These are phyloP conservation scores for Clinocottus analis DNA, from an alignment of 2,113 vertebrate genomes.

Conservation along the genomic window DNA sequence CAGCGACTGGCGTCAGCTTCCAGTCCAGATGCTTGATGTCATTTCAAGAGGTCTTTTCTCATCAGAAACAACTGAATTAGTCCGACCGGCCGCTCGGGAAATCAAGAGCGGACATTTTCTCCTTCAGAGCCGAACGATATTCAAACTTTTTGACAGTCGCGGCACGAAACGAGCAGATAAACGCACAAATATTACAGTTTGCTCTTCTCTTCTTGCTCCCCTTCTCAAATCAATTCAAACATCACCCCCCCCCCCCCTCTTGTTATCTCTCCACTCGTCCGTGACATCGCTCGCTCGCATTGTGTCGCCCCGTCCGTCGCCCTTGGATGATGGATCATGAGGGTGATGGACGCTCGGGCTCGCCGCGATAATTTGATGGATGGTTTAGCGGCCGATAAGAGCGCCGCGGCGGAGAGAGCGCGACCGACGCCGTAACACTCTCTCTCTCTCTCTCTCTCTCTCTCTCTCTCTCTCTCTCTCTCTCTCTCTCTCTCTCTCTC, in stretches of 20 bases:
- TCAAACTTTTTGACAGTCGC: conserved; percentile 17
- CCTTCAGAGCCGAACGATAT: neutral
- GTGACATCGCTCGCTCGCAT: conserved; percentile 59
- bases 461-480: too few relatives aligned
- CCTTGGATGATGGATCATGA: conserved; percentile 76
- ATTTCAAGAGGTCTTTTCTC: neutral
- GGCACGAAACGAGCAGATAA: conserved; percentile 1
- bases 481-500: too few relatives aligned
- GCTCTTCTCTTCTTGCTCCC: neutral
- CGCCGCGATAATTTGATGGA: conserved; percentile 79
- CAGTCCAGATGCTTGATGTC: neutral
- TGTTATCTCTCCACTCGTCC: conserved; percentile 66
- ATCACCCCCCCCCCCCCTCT: conserved; percentile 15
- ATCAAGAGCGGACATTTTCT: conserved; percentile 1
- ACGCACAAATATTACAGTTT: neutral
- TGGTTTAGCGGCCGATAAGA: conserved; percentile 72
- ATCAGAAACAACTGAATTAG: neutral
- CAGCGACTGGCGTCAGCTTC: neutral
- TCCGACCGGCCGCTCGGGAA: conserved; percentile 1
- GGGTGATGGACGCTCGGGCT: conserved; percentile 63
- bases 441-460: too few relatives aligned
- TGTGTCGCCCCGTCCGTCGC: conserved; percentile 65
- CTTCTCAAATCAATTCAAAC: neutral
- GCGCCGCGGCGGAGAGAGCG: too few relatives aligned
- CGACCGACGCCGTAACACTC: neutral